phyloP scores from a whole-genome alignment of 2,113 vertebrate genomes.

The Dasyornis broadbenti region DNA sequence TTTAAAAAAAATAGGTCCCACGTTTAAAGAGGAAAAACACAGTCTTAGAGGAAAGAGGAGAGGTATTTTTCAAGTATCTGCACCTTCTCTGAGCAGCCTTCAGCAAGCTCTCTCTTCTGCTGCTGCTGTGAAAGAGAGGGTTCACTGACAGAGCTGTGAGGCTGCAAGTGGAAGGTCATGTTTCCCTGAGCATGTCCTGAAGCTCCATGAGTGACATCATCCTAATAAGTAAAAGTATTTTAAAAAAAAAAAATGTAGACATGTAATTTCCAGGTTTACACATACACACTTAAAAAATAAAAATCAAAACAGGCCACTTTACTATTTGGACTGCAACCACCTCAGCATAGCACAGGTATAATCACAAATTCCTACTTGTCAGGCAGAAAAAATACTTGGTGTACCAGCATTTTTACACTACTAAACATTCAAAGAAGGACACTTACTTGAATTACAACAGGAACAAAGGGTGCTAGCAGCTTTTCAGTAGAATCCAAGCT shows the following conservation, averaged over 20 bases:
- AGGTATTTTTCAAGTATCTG: background rate
- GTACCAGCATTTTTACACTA: background rate
- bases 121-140: slow-evolving; percentile 70
- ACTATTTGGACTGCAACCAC: background rate
- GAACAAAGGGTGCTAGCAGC: slow-evolving; percentile 69
- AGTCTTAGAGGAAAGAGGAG: background rate
- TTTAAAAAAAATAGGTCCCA: background rate
- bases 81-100: slow-evolving; percentile 34
- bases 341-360: background rate
- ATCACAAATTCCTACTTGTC: background rate
- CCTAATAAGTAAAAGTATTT: slow-evolving; percentile 57
- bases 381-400: background rate
- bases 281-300: background rate
- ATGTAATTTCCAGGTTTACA: background rate
- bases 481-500: slow-evolving; percentile 81
- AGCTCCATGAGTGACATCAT: slow-evolving; percentile 19
- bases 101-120: slow-evolving; percentile 50
- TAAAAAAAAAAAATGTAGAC: background rate
- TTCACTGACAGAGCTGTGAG: slow-evolving; percentile 65
- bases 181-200: background rate
- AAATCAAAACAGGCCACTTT: background rate
- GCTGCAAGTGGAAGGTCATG: slow-evolving; percentile 1
- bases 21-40: background rate
- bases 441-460: slow-evolving; percentile 65
- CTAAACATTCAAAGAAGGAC: background rate